Percentiles rank a stretch among this genome's conserved stretches.
Evolutionary conservation across 2,888 invertebrate genomes (phyloP).

Genomic region (Ophion costatus): DNA sequence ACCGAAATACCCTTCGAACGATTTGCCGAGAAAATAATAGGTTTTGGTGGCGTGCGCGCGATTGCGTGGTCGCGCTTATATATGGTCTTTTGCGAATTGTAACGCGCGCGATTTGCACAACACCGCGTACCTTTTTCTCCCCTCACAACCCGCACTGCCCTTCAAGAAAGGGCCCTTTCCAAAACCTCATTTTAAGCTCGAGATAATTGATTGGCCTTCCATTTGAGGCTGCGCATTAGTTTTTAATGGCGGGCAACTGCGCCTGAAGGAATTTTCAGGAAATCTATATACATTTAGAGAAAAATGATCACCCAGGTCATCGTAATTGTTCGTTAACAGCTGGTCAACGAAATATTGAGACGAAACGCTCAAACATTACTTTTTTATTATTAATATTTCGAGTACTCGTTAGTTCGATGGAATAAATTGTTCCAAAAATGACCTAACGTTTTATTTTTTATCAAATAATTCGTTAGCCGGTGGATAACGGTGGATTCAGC

Average conservation of each 20-base stretch:
- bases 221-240: neutral
- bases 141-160: neutral
- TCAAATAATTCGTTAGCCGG: neutral
- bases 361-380: neutral
- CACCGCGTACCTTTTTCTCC: neutral
- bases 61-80: constrained; percentile 50
- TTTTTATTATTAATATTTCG: neutral
- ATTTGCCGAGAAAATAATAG: constrained; percentile 67
- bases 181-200: neutral
- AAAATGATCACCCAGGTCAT: neutral
- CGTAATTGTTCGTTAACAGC: neutral
- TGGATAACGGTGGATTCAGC: neutral
- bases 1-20: constrained; percentile 62
- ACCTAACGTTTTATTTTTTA: neutral
- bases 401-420: neutral
- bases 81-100: constrained; percentile 54
- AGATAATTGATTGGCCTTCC: neutral
- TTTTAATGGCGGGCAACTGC: neutral
- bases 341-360: neutral
- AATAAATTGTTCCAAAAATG: neutral
- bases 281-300: neutral
- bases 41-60: constrained; percentile 38
- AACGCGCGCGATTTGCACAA: neutral
- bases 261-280: neutral
- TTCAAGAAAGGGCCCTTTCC: neutral